Conservation (phyloP, 2,797 vertebrate genomes). For the Margarornis squamiger region DNA sequence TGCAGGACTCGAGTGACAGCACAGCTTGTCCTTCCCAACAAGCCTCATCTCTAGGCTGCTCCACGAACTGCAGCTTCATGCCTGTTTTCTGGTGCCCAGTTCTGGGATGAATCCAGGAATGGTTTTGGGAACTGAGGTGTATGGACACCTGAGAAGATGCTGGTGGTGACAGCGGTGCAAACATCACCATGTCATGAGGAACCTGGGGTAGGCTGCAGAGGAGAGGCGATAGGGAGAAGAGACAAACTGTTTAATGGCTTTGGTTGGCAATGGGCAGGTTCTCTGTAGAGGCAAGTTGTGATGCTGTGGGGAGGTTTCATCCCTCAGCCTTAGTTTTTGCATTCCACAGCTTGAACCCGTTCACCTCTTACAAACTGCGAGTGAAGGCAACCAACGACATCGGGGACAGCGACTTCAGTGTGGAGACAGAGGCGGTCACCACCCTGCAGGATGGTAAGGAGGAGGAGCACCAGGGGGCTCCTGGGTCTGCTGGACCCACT, state of each 20-base stretch:
- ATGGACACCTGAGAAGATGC: neutral
- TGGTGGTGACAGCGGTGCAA: neutral
- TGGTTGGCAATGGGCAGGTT: neutral
- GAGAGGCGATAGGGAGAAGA: fast-evolving
- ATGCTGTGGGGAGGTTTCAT: neutral
- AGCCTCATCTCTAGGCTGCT: neutral
- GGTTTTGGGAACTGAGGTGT: neutral
- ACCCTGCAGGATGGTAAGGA: slow-evolving; percentile 86
- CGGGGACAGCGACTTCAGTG: slow-evolving; percentile 86
- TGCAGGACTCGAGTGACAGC: neutral
- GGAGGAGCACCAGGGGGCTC: neutral
- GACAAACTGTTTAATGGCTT: neutral
- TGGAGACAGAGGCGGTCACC: slow-evolving; percentile 84
- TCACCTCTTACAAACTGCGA: slow-evolving; percentile 89
- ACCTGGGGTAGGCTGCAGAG: neutral
- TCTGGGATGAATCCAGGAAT: fast-evolving
- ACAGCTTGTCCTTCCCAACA: neutral
- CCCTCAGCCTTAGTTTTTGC: neutral
- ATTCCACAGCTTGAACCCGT: slow-evolving; percentile 82
- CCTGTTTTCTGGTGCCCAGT: neutral
- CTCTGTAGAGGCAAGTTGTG: neutral
- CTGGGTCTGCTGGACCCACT: neutral
- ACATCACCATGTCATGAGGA: neutral
- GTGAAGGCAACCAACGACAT: slow-evolving; percentile 90
- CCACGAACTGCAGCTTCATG: neutral